These are phyloP conservation scores for Oxyruncus cristatus DNA, from an alignment of 2,113 vertebrate genomes.

Conservation along the genomic window DNA sequence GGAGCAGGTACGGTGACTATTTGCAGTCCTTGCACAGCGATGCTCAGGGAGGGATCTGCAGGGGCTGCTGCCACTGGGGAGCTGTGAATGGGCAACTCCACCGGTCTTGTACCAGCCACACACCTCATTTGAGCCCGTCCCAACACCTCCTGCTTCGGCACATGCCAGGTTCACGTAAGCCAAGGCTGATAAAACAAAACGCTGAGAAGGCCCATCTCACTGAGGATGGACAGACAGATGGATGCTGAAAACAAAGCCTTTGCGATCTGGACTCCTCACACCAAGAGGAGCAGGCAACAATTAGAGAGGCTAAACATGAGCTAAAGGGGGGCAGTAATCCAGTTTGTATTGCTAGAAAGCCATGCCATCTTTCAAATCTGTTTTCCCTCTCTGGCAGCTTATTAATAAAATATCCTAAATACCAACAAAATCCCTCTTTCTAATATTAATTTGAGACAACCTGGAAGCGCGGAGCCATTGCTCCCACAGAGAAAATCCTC, in stretches of 20 bases:
- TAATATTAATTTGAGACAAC: conserved; percentile 19
- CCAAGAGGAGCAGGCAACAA: neutral
- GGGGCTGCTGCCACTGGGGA: neutral
- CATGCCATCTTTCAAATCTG: conserved; percentile 11
- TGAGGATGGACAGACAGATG: neutral
- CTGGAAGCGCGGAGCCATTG: neutral
- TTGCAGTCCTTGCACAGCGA: neutral
- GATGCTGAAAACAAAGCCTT: neutral
- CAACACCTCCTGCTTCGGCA: neutral
- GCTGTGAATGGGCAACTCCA: neutral
- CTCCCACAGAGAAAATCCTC: neutral
- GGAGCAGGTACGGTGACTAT: neutral
- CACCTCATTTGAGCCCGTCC: neutral
- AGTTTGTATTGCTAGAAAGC: neutral
- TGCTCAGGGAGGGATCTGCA: neutral
- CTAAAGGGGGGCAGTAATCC: neutral
- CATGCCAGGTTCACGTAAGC: neutral
- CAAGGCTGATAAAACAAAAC: neutral
- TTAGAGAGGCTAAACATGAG: neutral
- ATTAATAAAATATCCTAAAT: conserved; percentile 44
- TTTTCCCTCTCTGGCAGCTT: conserved; percentile 17
- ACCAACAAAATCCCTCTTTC: conserved; percentile 38
- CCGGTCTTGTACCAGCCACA: neutral
- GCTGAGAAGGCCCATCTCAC: neutral
- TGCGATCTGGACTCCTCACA: neutral